A percentile compares a stretch with the other conserved stretches of the same genome.
phyloP scores from a whole-genome alignment of 1,140 invertebrate species.

The Leptoteleia sp. region DNA sequence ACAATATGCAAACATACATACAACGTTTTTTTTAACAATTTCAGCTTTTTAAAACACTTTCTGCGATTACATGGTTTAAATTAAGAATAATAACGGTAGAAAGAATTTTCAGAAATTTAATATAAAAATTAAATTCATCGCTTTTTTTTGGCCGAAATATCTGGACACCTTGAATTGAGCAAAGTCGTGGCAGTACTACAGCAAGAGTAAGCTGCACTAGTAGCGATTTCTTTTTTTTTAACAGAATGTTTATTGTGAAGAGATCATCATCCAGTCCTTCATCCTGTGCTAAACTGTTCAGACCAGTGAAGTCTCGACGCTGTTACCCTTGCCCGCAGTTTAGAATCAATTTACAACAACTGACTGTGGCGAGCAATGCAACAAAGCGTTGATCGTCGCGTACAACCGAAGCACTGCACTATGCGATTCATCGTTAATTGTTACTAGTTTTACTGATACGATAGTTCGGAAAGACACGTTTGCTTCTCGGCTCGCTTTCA shows the following conservation, averaged over 20 bases:
- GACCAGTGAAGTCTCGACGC: too few species aligned
- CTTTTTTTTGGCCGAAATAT: too few species aligned
- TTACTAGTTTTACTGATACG: slow-evolving; percentile 12
- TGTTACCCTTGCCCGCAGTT: slow-evolving; percentile 11
- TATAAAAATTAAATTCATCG: slow-evolving; percentile 45
- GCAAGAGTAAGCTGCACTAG: slow-evolving; percentile 49
- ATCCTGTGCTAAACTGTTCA: too few species aligned
- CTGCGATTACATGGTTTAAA: too few species aligned
- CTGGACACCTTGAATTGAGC: too few species aligned
- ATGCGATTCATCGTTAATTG: slow-evolving; percentile 29
- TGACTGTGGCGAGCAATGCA: slow-evolving; percentile 21
- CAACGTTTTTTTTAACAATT: too few species aligned
- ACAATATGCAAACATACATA: too few species aligned
- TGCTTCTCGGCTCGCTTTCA: slow-evolving; percentile 3
- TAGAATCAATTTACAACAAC: slow-evolving; percentile 41
- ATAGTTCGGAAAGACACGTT: slow-evolving; percentile 17
- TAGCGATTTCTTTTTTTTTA: slow-evolving; percentile 30
- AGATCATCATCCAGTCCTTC: slow-evolving; percentile 40
- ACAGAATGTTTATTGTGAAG: slow-evolving; percentile 36
- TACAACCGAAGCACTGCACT: slow-evolving; percentile 32
- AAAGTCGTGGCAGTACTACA: slow-evolving; percentile 57
- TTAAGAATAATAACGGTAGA: too few species aligned
- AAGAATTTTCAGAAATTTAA: too few species aligned
- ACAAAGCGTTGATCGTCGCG: slow-evolving; percentile 3
- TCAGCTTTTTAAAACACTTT: too few species aligned